Evolutionary conservation across 2,797 vertebrate genomes (phyloP), one percentile per base, ranked within the genome.

Genomic region (Vipera ursinii): DNA sequence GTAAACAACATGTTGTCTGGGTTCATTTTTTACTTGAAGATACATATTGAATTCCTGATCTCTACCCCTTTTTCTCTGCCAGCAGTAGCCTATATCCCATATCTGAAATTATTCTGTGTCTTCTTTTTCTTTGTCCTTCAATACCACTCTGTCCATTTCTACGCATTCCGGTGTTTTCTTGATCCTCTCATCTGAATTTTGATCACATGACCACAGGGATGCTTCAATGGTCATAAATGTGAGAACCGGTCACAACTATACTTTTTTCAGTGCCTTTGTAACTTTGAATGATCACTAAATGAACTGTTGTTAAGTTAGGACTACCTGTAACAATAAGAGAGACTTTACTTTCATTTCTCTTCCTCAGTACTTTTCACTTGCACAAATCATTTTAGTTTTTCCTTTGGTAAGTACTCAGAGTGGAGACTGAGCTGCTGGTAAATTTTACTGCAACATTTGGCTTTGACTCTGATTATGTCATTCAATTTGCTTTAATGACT

Each of bases 361-460:
- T 22, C 26, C 51, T 69, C 55, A 24, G 28, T 7, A 59, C 10
- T 14, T 78, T 88, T 78, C 22, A 51, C n/a, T 48, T 88, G 59
- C 6, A 48, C 15, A 88, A 69, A 88, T 57, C 32, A 69, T 65
- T 44, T 88, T 88, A 26, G 6, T 44, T n/a, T 63, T 87, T 63
- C 14, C 20, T 87, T 91, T 91, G 60, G 55, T 65, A 91, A 87
- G 8, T 69, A 32, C 8, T 86, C 44, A 91, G 55, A 87, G 53
- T 63, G 3, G 85, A 69, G 90, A 65, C 26, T 91, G n/a, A 51
- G 90, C 85, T 87, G 38, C 38, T 65, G 20, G 26, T 90, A 48
- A 48, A 85, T 91, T 82, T 60, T 32, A 60, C 85, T 90, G 65
- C 86, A 91, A 48, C 61, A 78, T n/a, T 88, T 92, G 87, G 73